Evolutionary conservation across 2,797 vertebrate species (phyloP).

Genomic region (Sebastes baramenuke): DNA sequence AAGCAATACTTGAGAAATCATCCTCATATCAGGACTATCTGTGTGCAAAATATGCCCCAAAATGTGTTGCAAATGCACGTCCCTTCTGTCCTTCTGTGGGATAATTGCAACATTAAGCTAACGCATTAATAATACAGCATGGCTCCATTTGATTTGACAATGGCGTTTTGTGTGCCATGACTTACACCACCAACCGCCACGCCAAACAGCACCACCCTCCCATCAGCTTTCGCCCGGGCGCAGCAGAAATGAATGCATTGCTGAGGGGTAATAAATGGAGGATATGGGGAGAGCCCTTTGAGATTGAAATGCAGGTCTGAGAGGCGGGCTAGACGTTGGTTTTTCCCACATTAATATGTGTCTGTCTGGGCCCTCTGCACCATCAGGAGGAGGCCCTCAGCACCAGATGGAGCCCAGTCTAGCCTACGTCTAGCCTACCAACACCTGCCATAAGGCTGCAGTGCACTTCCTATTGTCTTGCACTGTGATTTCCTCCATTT

Average conservation of each 20-base stretch:
- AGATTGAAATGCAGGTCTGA: conserved; percentile 83
- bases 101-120: conserved; percentile 1
- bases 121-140: conserved; percentile 30
- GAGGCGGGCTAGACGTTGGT: conserved; percentile 76
- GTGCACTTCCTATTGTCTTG: conserved; percentile 75
- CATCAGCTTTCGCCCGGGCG: conserved; percentile 35
- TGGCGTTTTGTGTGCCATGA: not conserved
- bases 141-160: conserved; percentile 9
- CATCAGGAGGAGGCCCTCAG: conserved; percentile 78
- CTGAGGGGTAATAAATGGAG: conserved; percentile 80
- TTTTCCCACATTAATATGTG: conserved; percentile 87
- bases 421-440: conserved; percentile 69
- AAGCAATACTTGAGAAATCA: not conserved
- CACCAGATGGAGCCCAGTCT: conserved; percentile 86
- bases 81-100: not conserved
- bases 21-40: not conserved
- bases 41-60: not conserved
- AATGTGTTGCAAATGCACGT: not conserved
- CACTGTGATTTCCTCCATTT: conserved; percentile 31
- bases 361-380: conserved; percentile 80
- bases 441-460: conserved; percentile 80
- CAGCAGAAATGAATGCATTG: conserved; percentile 69
- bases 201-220: conserved; percentile 33
- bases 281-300: conserved; percentile 77
- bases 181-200: not conserved